Conservation (phyloP, 2,797 vertebrate species). For the Novumbra hubbsi region DNA sequence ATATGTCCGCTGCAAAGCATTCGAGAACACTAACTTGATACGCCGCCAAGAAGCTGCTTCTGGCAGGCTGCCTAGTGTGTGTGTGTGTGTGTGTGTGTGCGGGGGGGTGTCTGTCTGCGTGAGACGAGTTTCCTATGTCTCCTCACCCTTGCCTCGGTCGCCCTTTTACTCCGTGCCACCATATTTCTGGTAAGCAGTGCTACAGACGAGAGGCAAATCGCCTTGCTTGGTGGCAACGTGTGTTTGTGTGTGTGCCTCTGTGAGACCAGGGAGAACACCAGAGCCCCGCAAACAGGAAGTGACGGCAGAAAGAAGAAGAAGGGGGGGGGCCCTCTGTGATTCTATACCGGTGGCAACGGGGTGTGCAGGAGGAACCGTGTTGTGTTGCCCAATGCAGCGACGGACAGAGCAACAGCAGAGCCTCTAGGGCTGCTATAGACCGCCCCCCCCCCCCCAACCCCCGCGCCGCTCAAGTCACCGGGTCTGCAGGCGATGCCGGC, state of each 20-base stretch:
- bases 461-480: constrained; percentile 3
- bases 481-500: constrained; percentile 22
- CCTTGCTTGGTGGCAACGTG: constrained; percentile 40
- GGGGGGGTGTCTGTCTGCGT: background rate
- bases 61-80: background rate
- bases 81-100: background rate
- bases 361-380: constrained; percentile 41
- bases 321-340: constrained; percentile 42
- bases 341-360: constrained; percentile 61
- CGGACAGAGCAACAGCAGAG: constrained; percentile 45
- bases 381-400: constrained; percentile 44
- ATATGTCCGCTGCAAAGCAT: constrained; percentile 57
- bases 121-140: background rate
- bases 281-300: constrained; percentile 40
- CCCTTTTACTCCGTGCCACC: constrained; percentile 1
- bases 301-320: constrained; percentile 33
- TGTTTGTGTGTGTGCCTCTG: constrained; percentile 14
- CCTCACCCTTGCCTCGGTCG: background rate
- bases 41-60: constrained; percentile 61
- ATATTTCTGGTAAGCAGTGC: constrained; percentile 38
- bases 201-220: constrained; percentile 40
- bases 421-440: constrained; percentile 26
- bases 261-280: background rate
- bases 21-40: constrained; percentile 66
- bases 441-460: no score